These are phyloP conservation scores for Phalera bucephala DNA, from an alignment of 2,888 invertebrate species.

Conservation along the genomic window DNA sequence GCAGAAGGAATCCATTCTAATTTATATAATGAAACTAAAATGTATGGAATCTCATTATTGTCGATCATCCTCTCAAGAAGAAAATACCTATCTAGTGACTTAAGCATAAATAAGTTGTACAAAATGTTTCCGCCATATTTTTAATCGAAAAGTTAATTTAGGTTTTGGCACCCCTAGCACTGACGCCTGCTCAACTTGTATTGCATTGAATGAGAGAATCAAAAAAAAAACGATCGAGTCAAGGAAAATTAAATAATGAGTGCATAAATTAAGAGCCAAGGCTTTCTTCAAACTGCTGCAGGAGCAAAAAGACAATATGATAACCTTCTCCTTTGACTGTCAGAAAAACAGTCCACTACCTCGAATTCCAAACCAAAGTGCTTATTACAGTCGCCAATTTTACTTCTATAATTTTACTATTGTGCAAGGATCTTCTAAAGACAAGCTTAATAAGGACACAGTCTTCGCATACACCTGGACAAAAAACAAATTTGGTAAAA, in stretches of 20 bases:
- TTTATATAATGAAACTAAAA: conserved; percentile 21
- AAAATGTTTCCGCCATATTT: conserved; percentile 21
- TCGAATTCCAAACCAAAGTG: conserved; percentile 16
- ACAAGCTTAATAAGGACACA: conserved; percentile 21
- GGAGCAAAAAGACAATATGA: conserved; percentile 16
- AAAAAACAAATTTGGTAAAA: conserved; percentile 26
- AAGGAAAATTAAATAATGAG: conserved; percentile 6
- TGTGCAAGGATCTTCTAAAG: conserved; percentile 24
- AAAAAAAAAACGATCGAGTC: conserved; percentile 5
- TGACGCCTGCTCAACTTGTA: conserved; percentile 19
- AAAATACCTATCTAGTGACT: conserved; percentile 25
- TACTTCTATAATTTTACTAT: conserved; percentile 25
- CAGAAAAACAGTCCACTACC: conserved; percentile 26
- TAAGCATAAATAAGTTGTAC: conserved; percentile 19
- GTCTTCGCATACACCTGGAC: conserved; percentile 29
- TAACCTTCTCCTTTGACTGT: conserved; percentile 29
- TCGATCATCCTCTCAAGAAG: conserved; percentile 24
- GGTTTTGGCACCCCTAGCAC: conserved; percentile 8
- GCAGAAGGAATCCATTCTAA: conserved; percentile 9
- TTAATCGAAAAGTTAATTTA: conserved; percentile 12
- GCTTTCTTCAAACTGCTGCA: conserved; percentile 20
- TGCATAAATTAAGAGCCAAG: conserved; percentile 19
- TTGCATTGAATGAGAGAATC: conserved; percentile 11
- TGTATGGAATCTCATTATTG: conserved; percentile 25
- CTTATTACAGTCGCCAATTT: conserved; percentile 16